Evolutionary conservation across 2,888 invertebrate species (phyloP).

Genomic region (Alloplasta piceator): DNA sequence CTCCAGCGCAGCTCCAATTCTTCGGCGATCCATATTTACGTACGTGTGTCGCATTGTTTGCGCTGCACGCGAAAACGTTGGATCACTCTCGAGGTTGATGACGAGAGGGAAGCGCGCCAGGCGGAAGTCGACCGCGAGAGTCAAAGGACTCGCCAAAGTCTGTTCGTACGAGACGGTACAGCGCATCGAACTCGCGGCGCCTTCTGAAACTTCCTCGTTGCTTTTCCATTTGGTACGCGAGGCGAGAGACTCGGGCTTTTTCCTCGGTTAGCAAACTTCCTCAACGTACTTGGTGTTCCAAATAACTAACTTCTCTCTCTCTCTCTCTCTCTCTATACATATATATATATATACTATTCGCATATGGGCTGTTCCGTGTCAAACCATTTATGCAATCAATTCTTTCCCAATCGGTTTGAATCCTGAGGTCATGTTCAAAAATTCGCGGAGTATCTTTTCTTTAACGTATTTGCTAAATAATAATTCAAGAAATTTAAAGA

Average conservation of each 20-base stretch:
- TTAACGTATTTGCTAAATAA: too few relatives aligned
- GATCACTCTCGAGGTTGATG: slow-evolving; percentile 24
- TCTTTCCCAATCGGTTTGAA: too few relatives aligned
- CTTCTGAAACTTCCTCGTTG: slow-evolving; percentile 17
- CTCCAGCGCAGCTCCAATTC: too few relatives aligned
- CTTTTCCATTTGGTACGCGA: slow-evolving; percentile 35
- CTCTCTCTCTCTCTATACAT: too few relatives aligned
- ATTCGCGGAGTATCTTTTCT: too few relatives aligned
- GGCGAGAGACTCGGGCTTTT: slow-evolving; percentile 13
- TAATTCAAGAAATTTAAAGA: too few relatives aligned
- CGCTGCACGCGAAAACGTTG: not conserved
- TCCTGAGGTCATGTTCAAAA: too few relatives aligned
- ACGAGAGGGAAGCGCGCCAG: slow-evolving; percentile 14
- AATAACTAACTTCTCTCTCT: not conserved
- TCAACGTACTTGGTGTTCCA: too few relatives aligned
- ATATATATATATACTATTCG: not conserved
- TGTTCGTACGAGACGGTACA: not conserved
- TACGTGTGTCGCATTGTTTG: too few relatives aligned
- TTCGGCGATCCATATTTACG: too few relatives aligned
- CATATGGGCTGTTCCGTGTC: too few relatives aligned
- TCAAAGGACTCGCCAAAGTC: slow-evolving; percentile 46
- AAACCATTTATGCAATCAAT: too few relatives aligned
- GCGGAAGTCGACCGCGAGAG: slow-evolving; percentile 29
- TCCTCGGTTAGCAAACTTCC: slow-evolving; percentile 44
- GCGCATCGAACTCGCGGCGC: not conserved